A percentile compares a stretch with the other conserved stretches of the same genome.
These are phyloP conservation scores for Drosophila cracens DNA, from an alignment of 2,888 invertebrate genomes.

Conservation along the genomic window DNA sequence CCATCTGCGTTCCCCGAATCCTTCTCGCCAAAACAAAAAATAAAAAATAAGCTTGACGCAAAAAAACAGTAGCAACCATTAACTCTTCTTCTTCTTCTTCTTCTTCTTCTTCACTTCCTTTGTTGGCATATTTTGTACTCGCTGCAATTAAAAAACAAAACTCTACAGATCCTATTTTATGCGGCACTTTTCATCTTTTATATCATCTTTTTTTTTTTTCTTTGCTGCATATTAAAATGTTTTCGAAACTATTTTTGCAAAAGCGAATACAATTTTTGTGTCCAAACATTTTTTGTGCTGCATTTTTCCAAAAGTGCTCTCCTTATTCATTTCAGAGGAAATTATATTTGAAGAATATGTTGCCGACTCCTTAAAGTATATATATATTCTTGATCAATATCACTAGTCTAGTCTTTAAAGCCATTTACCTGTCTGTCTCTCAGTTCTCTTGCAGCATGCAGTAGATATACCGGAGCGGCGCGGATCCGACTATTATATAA, in stretches of 20 bases:
- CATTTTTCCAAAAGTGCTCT: neutral
- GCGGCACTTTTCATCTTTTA: neutral
- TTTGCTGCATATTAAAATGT: neutral
- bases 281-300: neutral
- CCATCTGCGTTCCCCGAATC: constrained; percentile 3
- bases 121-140: neutral
- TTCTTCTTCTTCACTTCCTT: neutral
- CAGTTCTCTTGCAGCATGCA: no score
- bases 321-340: neutral
- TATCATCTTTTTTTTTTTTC: neutral
- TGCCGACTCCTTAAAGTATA: neutral
- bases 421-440: neutral
- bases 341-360: neutral
- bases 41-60: neutral
- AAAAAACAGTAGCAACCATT: constrained; percentile 46
- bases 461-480: no score
- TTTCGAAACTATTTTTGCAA: neutral
- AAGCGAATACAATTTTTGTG: neutral
- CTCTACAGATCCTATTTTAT: neutral
- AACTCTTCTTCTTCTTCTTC: neutral
- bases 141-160: neutral
- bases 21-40: neutral
- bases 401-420: no score
- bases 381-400: neutral
- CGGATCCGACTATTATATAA: neutral